These are phyloP conservation scores for Epistrophella euchroma DNA, from an alignment of 2,888 invertebrate species.

Conservation along the genomic window DNA sequence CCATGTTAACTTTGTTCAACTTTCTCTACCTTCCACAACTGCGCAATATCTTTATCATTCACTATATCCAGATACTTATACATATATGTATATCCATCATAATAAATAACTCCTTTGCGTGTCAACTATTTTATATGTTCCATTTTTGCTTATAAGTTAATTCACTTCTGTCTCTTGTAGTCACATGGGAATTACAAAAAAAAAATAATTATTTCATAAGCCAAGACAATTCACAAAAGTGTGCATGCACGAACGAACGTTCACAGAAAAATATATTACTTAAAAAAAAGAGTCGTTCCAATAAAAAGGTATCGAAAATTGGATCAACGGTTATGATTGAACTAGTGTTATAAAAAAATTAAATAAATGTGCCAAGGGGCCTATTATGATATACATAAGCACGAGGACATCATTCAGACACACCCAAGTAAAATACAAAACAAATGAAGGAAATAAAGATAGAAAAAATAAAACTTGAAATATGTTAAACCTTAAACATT, in stretches of 20 bases:
- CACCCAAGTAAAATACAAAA: constrained; percentile 25
- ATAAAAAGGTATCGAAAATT: constrained; percentile 46
- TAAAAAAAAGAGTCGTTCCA: constrained; percentile 10
- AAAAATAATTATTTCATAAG: constrained; percentile 54
- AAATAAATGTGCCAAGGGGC: constrained; percentile 36
- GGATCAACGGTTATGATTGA: constrained; percentile 43
- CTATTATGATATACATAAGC: constrained; percentile 13
- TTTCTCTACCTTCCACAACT: constrained; percentile 15
- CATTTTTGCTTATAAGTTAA: constrained; percentile 41
- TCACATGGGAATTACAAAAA: constrained; percentile 48
- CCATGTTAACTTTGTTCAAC: not conserved
- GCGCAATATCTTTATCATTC: constrained; percentile 24
- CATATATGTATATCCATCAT: not conserved
- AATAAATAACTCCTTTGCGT: constrained; percentile 68
- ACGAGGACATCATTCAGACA: constrained; percentile 17
- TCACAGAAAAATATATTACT: not conserved
- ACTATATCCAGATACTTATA: not conserved
- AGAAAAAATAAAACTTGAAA: not conserved
- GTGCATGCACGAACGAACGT: not conserved
- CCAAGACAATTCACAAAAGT: constrained; percentile 1
- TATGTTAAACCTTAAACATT: constrained; percentile 20
- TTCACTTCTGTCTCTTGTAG: constrained; percentile 14
- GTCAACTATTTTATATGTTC: constrained; percentile 34
- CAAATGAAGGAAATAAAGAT: not conserved
- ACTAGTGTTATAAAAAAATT: constrained; percentile 7